phyloP scores from a whole-genome alignment of 1,140 invertebrate species.

The Oryzaephilus surinamensis region DNA sequence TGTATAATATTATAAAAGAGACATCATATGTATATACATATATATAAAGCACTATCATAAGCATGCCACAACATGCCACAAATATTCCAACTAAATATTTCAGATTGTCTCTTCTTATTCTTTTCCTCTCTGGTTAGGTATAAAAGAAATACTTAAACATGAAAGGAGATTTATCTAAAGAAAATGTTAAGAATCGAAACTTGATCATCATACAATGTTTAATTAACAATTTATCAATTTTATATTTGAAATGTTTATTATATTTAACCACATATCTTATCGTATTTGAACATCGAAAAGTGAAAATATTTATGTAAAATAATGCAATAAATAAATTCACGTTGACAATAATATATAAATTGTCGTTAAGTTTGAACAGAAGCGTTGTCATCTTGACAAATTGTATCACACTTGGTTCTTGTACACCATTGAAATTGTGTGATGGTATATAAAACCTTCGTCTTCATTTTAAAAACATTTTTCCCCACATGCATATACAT shows the following conservation, averaged over 20 bases:
- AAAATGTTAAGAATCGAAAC: no score
- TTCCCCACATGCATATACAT: no score
- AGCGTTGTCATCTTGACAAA: conserved; percentile 26
- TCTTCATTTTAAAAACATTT: no score
- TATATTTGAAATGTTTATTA: neutral
- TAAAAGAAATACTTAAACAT: no score
- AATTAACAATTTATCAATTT: no score
- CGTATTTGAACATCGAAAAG: conserved; percentile 4
- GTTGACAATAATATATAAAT: conserved; percentile 25
- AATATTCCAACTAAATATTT: conserved; percentile 24
- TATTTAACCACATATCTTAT: no score
- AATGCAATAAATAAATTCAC: conserved; percentile 20
- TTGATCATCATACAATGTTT: no score
- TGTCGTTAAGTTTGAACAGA: conserved; percentile 18
- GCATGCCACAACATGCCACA: conserved; percentile 21
- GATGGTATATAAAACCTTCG: no score
- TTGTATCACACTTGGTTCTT: conserved; percentile 19
- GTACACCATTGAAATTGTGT: conserved; percentile 7
- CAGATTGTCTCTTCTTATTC: conserved; percentile 18
- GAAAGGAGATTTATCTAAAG: no score
- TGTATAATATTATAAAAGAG: conserved; percentile 23
- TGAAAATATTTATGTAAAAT: conserved; percentile 26
- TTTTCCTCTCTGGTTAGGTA: no score
- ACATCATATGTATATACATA: no score
- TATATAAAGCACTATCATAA: no score